phyloP scores from a whole-genome alignment of 2,888 invertebrate genomes.

The Nephrotoma flavescens region DNA sequence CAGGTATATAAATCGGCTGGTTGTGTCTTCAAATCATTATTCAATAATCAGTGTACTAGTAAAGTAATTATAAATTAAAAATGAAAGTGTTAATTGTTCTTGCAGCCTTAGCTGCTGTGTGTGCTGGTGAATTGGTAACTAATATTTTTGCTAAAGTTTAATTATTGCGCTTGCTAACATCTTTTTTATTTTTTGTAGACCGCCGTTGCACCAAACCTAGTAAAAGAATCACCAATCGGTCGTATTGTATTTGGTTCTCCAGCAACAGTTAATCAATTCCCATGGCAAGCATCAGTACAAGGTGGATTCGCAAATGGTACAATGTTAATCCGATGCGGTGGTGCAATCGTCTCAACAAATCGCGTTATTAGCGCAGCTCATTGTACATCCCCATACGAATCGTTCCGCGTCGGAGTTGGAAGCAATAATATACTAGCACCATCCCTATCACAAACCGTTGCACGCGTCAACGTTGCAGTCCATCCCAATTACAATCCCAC shows the following conservation, averaged over 20 bases:
- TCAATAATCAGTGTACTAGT: neutral
- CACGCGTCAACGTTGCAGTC: neutral
- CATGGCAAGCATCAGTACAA: neutral
- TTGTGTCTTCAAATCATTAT: neutral
- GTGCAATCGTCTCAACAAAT: neutral
- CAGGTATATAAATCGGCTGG: neutral
- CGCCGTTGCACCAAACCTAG: neutral
- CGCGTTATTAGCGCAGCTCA: neutral
- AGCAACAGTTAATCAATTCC: conserved; percentile 1
- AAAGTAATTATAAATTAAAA: neutral
- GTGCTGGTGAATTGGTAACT: neutral
- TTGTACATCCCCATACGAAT: neutral
- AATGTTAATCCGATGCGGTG: neutral
- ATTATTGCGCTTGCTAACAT: neutral
- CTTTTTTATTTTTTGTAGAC: neutral
- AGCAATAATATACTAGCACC: neutral
- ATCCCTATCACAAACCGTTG: neutral
- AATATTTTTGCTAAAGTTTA: neutral
- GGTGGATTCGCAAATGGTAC: neutral
- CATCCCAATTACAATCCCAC: neutral
- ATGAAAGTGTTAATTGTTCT: conserved; percentile 2
- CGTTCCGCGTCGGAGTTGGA: neutral
- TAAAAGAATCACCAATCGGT: neutral
- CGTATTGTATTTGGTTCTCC: neutral
- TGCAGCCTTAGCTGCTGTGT: neutral